phyloP scores from a whole-genome alignment of 2,113 vertebrate genomes.

The Cygnus atratus region DNA sequence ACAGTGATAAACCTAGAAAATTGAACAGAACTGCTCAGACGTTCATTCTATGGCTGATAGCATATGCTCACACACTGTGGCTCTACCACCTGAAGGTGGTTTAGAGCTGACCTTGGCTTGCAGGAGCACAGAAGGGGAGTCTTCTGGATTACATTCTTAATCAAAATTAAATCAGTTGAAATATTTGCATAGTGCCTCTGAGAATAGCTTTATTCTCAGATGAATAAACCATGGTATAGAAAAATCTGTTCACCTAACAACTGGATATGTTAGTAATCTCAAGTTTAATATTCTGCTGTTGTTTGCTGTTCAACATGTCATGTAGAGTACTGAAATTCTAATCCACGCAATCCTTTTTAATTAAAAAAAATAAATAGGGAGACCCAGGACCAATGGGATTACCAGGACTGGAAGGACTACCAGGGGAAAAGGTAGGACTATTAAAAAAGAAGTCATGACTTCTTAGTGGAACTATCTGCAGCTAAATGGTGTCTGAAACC shows the following conservation, averaged over 20 bases:
- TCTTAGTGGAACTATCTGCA: background rate
- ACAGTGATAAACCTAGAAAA: background rate
- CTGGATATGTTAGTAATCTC: background rate
- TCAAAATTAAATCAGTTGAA: conserved; percentile 40
- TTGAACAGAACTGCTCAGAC: background rate
- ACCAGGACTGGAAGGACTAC: conserved; percentile 93
- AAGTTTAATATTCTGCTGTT: background rate
- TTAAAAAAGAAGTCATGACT: background rate
- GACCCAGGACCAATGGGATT: conserved; percentile 94
- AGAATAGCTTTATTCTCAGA: background rate
- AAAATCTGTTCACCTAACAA: background rate
- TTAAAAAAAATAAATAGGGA: conserved; percentile 75
- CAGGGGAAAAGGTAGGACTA: conserved; percentile 89
- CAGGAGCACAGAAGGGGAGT: background rate
- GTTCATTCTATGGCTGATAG: background rate
- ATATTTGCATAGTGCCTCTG: background rate
- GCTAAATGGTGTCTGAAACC: background rate
- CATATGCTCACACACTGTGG: background rate
- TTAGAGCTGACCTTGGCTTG: background rate
- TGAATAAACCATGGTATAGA: background rate
- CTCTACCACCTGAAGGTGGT: background rate
- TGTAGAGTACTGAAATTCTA: conserved; percentile 9
- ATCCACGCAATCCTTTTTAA: background rate
- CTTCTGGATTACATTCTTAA: background rate
- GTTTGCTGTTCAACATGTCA: background rate